Evolutionary conservation across 2,797 vertebrate species (phyloP).

Genomic region (Macropodus opercularis): DNA sequence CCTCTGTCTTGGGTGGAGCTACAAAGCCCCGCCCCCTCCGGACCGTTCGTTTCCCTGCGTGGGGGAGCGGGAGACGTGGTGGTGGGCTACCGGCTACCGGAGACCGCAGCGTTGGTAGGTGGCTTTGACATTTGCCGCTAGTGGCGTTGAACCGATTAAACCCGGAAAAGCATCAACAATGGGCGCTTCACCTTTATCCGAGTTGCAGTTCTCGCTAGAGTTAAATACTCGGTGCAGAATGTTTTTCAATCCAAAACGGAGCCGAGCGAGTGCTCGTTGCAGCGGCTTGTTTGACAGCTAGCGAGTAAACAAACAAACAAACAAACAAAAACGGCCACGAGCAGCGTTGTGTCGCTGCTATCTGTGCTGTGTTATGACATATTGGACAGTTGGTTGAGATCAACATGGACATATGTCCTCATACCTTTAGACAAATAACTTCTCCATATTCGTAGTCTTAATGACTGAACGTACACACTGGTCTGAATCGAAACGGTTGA

Average conservation of each 20-base stretch:
- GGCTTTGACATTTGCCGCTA: slow-evolving; percentile 25
- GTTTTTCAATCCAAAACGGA: neutral
- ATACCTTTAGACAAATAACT: neutral
- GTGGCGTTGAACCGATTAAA: neutral
- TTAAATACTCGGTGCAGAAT: neutral
- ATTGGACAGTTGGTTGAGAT: slow-evolving; percentile 18
- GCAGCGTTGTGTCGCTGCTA: no score
- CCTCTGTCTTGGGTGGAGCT: slow-evolving; percentile 39
- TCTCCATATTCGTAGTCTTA: accelerated
- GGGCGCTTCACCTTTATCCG: neutral
- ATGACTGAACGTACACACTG: no score
- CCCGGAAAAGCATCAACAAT: neutral
- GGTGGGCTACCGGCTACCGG: neutral
- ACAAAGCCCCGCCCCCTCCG: neutral
- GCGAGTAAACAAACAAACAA: slow-evolving; percentile 3
- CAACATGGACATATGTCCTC: slow-evolving; percentile 4
- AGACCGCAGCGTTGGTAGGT: slow-evolving; percentile 30
- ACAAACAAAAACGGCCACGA: neutral
- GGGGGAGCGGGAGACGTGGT: neutral
- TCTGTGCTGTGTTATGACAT: no score
- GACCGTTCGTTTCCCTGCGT: slow-evolving; percentile 43
- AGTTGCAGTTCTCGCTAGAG: neutral
- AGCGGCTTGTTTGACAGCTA: slow-evolving; percentile 17
- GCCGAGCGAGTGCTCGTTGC: neutral
- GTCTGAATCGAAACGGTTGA: neutral